Base-by-base conservation (phyloP, 1,140 invertebrate genomes). In the Amyelois transitella region DNA sequence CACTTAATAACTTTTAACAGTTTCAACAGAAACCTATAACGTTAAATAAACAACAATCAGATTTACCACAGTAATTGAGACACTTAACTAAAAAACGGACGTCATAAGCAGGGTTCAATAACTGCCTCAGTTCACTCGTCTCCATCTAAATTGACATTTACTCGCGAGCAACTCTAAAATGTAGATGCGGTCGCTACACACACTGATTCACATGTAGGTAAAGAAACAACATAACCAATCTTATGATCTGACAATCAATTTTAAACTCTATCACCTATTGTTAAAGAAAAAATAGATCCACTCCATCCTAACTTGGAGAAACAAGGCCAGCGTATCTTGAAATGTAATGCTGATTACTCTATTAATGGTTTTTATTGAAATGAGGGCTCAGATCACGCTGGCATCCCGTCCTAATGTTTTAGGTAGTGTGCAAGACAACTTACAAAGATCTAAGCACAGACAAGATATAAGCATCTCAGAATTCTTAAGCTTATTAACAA, bases 101-200 rank as follows among this genome's bases (percentile, higher is more conserved):
- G 66, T 78, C 80, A 76, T 75, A 66, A 45, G 45, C 64, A 53
- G 74, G 72, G 82, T 82, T 86, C 79, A 86, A 86, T 86, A 84
- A 86, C 81, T 80, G 79, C 79, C 74, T 81, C 81, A 84, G 80
- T 76, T 75, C 73, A 66, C 74, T 69, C 75, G 67, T 81, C 75
- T 77, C 77, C 80, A 72, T 81, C 79, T 84, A 81, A 86, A 86
- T 86, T 86, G 83, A 86, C 83, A 83, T 86, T 86, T 86, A 86
- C 80, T 84, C 79, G 70, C 81, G 75, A 81, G 76, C 75, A 81
- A 78, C 72, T 82, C 74, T 83, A 81, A 84, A 84, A 86, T 84
- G 82, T 86, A 86, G 84, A 86, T 82, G 80, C 69, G 80, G 77
- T 86, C 81, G 64, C 62, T 71, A 81, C 73, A 83, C 76, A 75